Evolutionary conservation across 1,140 invertebrate genomes (phyloP), one percentile per base, ranked within the genome.

Genomic region (Homarus americanus): DNA sequence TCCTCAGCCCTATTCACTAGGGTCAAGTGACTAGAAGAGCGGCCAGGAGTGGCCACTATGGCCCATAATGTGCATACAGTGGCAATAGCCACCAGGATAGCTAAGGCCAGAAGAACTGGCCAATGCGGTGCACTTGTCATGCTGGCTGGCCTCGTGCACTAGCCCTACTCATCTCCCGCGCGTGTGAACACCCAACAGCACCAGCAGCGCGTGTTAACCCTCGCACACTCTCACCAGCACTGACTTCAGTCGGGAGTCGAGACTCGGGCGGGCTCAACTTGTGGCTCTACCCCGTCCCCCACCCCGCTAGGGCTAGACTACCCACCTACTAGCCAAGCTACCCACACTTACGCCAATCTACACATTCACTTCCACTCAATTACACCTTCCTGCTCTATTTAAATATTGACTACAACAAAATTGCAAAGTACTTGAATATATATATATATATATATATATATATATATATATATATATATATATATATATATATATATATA

Each of bases 11-110:
- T 49, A 49, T 79, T 44, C 38, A 41, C 40, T 79, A 79, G 24
- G 76, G 20, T 79, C 40, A 79, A 79, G 76, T 79, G 76, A 79
- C 76, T 79, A 79, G 76, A 79, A 79, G 40, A 44, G 40, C 32
- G 24, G 40, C 76, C 40, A 9, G 76, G 76, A 20, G n/a, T 49
- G 76, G 76, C 76, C 76, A 79, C 40, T n/a, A 79, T 79, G 40
- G 40, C 40, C 76, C 76, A 79, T 32, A 79, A 15, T 40, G 40
- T 17, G 20, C 34, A 79, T 44, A 36, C 28, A 44, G 76, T 79
- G 49, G 76, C 40, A 79, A n/a, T n/a, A 79, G 76, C 44, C 28
- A 49, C 40, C 32, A 79, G 76, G 44, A 32, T 44, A 44, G 44
- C 76, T 49, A 12, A 40, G 76, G 76, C 76, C 76, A 79, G n/a